Base-by-base conservation (phyloP, 2,888 invertebrate species). In the Ectropis crepuscularia region DNA sequence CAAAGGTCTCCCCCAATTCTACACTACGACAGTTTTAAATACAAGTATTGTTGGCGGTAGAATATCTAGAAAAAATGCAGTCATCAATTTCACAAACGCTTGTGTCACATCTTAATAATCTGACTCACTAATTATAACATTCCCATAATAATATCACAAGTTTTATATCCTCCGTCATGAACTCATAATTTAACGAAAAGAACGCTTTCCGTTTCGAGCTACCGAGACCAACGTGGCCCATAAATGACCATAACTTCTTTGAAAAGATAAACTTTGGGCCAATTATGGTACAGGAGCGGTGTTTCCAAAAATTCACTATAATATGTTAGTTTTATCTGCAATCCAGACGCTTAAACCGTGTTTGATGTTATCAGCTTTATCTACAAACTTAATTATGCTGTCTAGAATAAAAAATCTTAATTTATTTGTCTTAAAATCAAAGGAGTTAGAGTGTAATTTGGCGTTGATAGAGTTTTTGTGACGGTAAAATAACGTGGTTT, bases 281-380 rank as follows among this genome's bases (percentile, higher is more conserved):
- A 90, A 90, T 91, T 91, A 90, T 85, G 84, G 86, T 71, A 72
- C 81, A 74, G 76, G 74, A 82, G 88, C 88, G 87, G 89, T 77
- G 83, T 88, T 90, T 90, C 89, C 90, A 88, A 90, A 90, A 90
- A 90, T 88, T 82, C 77, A 77, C 83, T 83, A 85, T 83, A 82
- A 67, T 75, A 77, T 75, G 67, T 69, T 76, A 70, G 72, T 77
- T 81, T 89, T 89, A 90, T 90, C 90, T 86, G 50, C 53, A 80
- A 90, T 90, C 89, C 57, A 84, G 80, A 83, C 79, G 79, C 83
- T 80, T 80, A 79, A 85, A 84, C 89, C 90, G 89, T 90, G 89
- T 78, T 78, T 73, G 88, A 87, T 89, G 68, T 65, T 87, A 90
- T 90, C 89, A 73, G 41, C 43, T 62, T 77, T 72, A 80, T 82